Conservation (phyloP, 2,888 invertebrate species). For the Drosophila picticornis region DNA sequence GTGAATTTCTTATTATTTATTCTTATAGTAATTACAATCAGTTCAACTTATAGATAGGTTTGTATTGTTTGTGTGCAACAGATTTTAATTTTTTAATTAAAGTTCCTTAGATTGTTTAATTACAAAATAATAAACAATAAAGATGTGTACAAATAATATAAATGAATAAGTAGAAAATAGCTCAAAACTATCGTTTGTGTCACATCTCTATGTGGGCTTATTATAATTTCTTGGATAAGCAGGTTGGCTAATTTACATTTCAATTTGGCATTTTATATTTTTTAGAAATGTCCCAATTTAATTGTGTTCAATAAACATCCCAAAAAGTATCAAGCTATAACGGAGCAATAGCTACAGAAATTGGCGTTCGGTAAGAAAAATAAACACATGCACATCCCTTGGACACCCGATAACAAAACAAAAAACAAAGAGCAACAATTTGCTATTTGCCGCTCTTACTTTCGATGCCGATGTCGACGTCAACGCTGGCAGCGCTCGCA, state of each 20-base stretch:
- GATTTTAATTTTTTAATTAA: too few relatives aligned
- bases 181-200: conserved; percentile 13
- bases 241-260: conserved; percentile 8
- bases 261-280: conserved; percentile 6
- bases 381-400: conserved; percentile 16
- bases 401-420: conserved; percentile 34
- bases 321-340: neutral
- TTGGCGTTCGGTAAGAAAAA: conserved; percentile 35
- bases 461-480: conserved; percentile 26
- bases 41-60: neutral
- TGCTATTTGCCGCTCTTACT: conserved; percentile 32
- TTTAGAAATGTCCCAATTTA: conserved; percentile 8
- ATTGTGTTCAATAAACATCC: conserved; percentile 2
- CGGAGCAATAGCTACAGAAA: neutral
- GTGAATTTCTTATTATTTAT: neutral
- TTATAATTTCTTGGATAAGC: conserved; percentile 9
- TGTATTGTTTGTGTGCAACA: neutral
- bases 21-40: neutral
- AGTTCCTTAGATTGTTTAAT: neutral
- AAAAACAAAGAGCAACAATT: conserved; percentile 27
- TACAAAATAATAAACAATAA: neutral
- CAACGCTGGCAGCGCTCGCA: conserved; percentile 33
- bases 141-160: neutral
- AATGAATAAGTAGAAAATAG: neutral
- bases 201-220: conserved; percentile 8